These are phyloP conservation scores for Entomobrya proxima DNA, from an alignment of 2,888 invertebrate genomes.

Conservation along the genomic window DNA sequence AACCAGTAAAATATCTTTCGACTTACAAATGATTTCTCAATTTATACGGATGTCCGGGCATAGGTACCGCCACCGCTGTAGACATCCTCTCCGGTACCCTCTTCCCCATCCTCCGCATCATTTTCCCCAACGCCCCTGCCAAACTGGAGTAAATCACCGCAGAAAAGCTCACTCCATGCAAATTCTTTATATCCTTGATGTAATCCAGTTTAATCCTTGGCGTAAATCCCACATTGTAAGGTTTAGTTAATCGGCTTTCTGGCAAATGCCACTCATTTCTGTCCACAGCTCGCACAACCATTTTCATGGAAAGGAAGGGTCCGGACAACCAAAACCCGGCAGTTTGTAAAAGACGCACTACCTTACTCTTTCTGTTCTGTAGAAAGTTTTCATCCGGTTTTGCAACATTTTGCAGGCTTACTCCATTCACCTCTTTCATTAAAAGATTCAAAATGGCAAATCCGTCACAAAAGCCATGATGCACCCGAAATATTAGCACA, in stretches of 20 bases:
- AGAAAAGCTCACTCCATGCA: conserved; percentile 67
- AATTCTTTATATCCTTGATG: conserved; percentile 71
- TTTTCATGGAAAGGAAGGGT: conserved; percentile 65
- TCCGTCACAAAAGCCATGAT: conserved; percentile 73
- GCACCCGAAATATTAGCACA: conserved; percentile 66
- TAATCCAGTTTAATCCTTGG: conserved; percentile 59
- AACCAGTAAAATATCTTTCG: no score
- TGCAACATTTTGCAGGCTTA: conserved; percentile 53
- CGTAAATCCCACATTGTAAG: conserved; percentile 62
- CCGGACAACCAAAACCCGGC: conserved; percentile 52
- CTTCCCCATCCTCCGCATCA: conserved; percentile 56
- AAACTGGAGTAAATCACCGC: conserved; percentile 67
- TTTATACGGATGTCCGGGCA: conserved; percentile 71
- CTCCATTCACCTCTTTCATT: conserved; percentile 62
- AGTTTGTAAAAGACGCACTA: not conserved
- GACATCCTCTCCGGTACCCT: conserved; percentile 64
- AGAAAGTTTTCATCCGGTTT: conserved; percentile 51
- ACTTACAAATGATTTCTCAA: conserved; percentile 71
- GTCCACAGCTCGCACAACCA: conserved; percentile 63
- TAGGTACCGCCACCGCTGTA: conserved; percentile 68
- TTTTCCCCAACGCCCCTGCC: conserved; percentile 67
- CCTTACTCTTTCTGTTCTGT: conserved; percentile 10
- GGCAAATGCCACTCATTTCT: conserved; percentile 70
- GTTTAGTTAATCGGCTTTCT: conserved; percentile 28
- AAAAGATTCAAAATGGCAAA: conserved; percentile 67